Percentiles rank a stretch among this genome's conserved stretches.
phyloP scores from a whole-genome alignment of 1,140 invertebrate genomes.

The Drosophila triauraria region DNA sequence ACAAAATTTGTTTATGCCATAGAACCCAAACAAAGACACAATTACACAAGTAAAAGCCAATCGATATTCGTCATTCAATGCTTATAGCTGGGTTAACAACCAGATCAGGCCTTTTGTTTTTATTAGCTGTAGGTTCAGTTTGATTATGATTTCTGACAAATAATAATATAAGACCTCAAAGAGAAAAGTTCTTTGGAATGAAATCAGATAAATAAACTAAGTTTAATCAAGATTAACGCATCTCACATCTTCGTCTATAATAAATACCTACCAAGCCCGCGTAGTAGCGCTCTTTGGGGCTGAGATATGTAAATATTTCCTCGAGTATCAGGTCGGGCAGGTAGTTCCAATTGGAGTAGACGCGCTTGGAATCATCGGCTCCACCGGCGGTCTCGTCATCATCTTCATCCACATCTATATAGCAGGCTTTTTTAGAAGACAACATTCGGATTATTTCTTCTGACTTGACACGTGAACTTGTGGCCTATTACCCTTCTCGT shows the following conservation, averaged over 20 bases:
- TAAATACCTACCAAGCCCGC: conserved; percentile 89
- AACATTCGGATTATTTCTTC: neutral
- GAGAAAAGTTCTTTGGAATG: too few species aligned
- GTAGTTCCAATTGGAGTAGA: conserved; percentile 88
- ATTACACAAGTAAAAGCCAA: neutral
- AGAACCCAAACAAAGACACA: neutral
- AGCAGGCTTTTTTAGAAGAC: conserved; percentile 85
- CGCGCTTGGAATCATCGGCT: conserved; percentile 72
- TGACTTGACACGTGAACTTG: too few species aligned
- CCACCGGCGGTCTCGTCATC: conserved; percentile 82
- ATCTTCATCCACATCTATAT: conserved; percentile 87
- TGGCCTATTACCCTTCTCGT: conserved; percentile 86
- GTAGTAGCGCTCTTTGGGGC: conserved; percentile 89
- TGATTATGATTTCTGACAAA: neutral
- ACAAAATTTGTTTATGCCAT: too few species aligned
- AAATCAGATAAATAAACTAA: neutral
- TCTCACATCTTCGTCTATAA: neutral
- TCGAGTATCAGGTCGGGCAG: conserved; percentile 92
- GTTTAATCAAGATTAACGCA: neutral
- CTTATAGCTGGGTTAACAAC: neutral
- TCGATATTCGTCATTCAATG: neutral
- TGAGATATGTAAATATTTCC: conserved; percentile 90
- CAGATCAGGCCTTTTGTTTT: neutral
- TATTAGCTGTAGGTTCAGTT: neutral
- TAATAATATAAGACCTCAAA: neutral